These are phyloP conservation scores for Hippocampus guttulatus DNA, from an alignment of 2,113 vertebrate species.

Conservation along the genomic window DNA sequence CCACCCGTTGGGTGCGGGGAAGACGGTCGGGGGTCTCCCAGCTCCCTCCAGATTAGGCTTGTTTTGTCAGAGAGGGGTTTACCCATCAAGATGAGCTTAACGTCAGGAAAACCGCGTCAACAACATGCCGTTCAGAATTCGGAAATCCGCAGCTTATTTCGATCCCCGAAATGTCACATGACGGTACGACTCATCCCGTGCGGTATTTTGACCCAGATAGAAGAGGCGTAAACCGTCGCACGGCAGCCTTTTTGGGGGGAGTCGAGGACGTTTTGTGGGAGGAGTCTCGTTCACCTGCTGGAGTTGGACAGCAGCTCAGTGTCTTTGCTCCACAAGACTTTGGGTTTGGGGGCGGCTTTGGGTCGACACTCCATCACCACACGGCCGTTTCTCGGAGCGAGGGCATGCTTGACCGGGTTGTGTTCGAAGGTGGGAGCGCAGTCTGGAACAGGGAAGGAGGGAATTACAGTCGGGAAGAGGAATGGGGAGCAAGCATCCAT, in stretches of 20 bases:
- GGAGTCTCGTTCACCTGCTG: constrained; percentile 74
- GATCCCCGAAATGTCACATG: constrained; percentile 14
- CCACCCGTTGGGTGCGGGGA: constrained; percentile 5
- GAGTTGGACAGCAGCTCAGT: constrained; percentile 89
- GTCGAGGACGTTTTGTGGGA: background rate
- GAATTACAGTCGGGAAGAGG: too few species aligned
- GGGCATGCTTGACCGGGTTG: constrained; percentile 84
- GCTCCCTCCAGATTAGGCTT: constrained; percentile 47
- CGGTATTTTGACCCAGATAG: constrained; percentile 19
- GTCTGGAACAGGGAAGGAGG: constrained; percentile 64
- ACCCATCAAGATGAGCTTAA: constrained; percentile 40
- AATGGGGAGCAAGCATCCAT: too few species aligned
- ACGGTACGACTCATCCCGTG: background rate
- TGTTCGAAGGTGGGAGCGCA: constrained; percentile 87
- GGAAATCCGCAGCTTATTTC: constrained; percentile 7
- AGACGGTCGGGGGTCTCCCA: constrained; percentile 13
- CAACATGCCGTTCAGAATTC: constrained; percentile 16
- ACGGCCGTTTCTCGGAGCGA: constrained; percentile 84
- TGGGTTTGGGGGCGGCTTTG: constrained; percentile 87
- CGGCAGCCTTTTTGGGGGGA: background rate
- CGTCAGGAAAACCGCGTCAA: constrained; percentile 32
- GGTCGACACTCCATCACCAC: constrained; percentile 90
- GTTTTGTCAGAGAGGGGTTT: constrained; percentile 46
- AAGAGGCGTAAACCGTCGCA: background rate
- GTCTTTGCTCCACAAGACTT: constrained; percentile 90